Evolutionary conservation across 2,888 invertebrate genomes (phyloP).

Genomic region (Euphydryas editha): DNA sequence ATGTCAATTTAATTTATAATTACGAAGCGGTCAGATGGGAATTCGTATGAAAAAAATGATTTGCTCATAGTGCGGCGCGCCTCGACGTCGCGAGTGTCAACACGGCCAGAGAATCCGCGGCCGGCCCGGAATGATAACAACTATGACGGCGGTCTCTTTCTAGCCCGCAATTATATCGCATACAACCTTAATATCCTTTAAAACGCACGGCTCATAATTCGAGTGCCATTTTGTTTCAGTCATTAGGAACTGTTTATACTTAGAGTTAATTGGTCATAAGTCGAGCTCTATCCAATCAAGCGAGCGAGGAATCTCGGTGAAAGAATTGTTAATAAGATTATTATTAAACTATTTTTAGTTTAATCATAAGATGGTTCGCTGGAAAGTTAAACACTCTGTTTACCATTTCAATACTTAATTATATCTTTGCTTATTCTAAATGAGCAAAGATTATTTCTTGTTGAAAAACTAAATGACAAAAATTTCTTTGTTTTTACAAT

Average conservation of each 20-base stretch:
- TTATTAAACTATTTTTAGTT: conserved; percentile 31
- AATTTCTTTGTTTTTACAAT: background rate
- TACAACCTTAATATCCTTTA: conserved; percentile 40
- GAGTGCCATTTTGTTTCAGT: conserved; percentile 44
- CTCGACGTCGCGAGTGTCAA: conserved; percentile 47
- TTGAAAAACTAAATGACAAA: background rate
- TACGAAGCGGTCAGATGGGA: conserved; percentile 50
- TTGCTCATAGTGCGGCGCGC: conserved; percentile 45
- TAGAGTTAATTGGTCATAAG: conserved; percentile 40
- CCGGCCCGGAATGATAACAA: conserved; percentile 47
- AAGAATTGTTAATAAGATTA: conserved; percentile 26
- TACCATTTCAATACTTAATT: background rate
- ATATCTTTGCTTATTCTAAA: background rate
- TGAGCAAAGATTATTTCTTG: background rate
- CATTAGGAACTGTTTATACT: conserved; percentile 41
- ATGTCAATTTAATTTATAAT: conserved; percentile 81
- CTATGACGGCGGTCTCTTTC: conserved; percentile 46
- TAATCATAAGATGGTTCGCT: background rate
- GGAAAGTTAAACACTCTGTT: background rate
- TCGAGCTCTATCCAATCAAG: conserved; percentile 38
- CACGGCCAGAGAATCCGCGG: conserved; percentile 45
- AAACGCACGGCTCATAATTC: conserved; percentile 41
- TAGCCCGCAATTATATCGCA: conserved; percentile 45
- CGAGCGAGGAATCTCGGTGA: conserved; percentile 31
- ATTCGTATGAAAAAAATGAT: conserved; percentile 60